phyloP scores from a whole-genome alignment of 2,888 invertebrate genomes.

The Kryphioiulus occultus region DNA sequence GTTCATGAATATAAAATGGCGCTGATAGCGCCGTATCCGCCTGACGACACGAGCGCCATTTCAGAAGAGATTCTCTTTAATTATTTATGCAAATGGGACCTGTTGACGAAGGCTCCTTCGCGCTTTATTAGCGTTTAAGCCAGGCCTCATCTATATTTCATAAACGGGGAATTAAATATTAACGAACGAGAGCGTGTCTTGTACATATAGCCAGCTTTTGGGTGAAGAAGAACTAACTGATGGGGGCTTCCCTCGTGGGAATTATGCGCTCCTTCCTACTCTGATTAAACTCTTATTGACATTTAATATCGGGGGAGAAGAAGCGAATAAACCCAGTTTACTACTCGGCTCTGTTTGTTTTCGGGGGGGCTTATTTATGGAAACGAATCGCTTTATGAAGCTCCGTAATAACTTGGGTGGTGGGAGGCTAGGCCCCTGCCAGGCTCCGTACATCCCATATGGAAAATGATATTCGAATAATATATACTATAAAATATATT shows the following conservation, averaged over 20 bases:
- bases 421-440: neutral
- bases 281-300: slow-evolving; percentile 33
- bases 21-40: neutral
- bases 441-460: neutral
- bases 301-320: neutral
- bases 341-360: neutral
- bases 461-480: too few species aligned
- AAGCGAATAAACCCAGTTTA: neutral
- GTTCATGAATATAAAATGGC: slow-evolving; percentile 11
- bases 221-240: neutral
- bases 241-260: neutral
- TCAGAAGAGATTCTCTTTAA: neutral
- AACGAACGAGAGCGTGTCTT: neutral
- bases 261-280: neutral
- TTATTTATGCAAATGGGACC: slow-evolving; percentile 36
- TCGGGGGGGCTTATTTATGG: neutral
- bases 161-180: neutral
- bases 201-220: neutral
- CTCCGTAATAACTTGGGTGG: neutral
- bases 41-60: neutral
- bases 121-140: slow-evolving; percentile 27
- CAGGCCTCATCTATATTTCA: neutral
- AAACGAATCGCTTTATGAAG: neutral
- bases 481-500: too few species aligned
- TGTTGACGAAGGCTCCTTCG: slow-evolving; percentile 8